phyloP scores from a whole-genome alignment of 2,113 vertebrate species.

The Bothrops jararaca region DNA sequence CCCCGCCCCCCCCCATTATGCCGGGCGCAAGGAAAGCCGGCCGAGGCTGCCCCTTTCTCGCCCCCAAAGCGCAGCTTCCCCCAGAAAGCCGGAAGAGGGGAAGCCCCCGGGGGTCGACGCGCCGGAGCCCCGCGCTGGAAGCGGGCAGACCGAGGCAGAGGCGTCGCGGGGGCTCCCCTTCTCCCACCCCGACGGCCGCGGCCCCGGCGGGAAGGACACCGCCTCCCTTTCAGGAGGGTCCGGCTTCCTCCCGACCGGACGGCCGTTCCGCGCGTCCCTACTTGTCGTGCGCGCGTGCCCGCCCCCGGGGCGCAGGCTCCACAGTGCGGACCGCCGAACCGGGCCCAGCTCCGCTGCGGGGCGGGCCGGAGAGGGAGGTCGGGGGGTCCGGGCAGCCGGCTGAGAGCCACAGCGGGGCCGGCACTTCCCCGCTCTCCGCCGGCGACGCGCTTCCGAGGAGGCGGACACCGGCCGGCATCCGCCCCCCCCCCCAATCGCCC shows the following conservation, averaged over 20 bases:
- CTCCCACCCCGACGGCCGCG: neutral
- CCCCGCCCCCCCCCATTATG: fast-evolving
- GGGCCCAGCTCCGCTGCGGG: neutral
- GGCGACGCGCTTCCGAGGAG: neutral
- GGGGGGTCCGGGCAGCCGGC: neutral
- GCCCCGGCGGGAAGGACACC: neutral
- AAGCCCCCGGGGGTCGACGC: neutral
- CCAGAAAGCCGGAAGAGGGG: neutral
- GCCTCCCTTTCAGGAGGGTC: neutral
- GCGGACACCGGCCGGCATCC: neutral
- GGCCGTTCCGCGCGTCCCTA: neutral
- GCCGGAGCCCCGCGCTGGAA: neutral
- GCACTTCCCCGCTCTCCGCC: neutral
- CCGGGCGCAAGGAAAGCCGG: neutral
- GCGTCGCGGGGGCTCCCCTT: neutral
- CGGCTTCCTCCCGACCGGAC: neutral
- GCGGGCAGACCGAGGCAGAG: no score
- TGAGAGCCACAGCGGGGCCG: neutral
- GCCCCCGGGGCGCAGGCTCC: neutral
- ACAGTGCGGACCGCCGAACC: neutral
- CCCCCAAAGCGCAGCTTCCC: neutral
- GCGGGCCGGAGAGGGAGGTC: neutral
- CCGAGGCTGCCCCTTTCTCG: neutral
- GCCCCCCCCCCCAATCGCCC: neutral
- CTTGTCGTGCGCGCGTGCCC: no score